Evolutionary conservation across 2,113 vertebrate species (phyloP).

Genomic region (Butorides virescens): DNA sequence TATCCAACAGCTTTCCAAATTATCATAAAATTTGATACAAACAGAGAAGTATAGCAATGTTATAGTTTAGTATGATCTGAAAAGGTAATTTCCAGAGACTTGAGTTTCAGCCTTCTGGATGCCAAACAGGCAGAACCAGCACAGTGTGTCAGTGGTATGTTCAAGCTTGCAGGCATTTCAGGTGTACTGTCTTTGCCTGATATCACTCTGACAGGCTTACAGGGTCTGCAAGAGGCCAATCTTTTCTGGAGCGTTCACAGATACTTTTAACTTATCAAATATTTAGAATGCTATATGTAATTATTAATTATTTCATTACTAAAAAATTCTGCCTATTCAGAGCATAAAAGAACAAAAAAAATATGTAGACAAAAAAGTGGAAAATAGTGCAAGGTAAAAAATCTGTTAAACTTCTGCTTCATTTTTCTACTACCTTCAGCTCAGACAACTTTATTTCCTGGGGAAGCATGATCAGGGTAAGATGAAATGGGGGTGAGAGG

Average conservation of each 20-base stretch:
- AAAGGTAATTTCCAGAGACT: background rate
- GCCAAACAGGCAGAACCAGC: background rate
- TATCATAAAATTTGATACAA: background rate
- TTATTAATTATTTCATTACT: background rate
- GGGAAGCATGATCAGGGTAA: background rate
- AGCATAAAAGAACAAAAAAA: background rate
- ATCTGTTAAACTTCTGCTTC: background rate
- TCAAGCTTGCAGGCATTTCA: background rate
- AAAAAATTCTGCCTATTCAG: background rate
- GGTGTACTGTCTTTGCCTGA: fast-evolving
- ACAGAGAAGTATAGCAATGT: background rate
- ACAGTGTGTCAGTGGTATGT: background rate
- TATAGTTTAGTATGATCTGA: background rate
- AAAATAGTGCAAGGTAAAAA: background rate
- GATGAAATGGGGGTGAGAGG: background rate
- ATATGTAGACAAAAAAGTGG: fast-evolving
- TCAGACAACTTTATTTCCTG: background rate
- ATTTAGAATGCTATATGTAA: background rate
- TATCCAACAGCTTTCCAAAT: background rate
- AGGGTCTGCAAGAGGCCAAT: fast-evolving
- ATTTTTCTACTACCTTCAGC: background rate
- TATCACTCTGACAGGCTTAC: background rate
- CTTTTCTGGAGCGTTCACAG: background rate
- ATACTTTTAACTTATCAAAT: background rate
- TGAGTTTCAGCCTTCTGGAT: background rate